Percentiles rank a stretch among this genome's conserved stretches.
These are phyloP conservation scores for Tenthredo distinguenda DNA, from an alignment of 2,888 invertebrate genomes.

Conservation along the genomic window DNA sequence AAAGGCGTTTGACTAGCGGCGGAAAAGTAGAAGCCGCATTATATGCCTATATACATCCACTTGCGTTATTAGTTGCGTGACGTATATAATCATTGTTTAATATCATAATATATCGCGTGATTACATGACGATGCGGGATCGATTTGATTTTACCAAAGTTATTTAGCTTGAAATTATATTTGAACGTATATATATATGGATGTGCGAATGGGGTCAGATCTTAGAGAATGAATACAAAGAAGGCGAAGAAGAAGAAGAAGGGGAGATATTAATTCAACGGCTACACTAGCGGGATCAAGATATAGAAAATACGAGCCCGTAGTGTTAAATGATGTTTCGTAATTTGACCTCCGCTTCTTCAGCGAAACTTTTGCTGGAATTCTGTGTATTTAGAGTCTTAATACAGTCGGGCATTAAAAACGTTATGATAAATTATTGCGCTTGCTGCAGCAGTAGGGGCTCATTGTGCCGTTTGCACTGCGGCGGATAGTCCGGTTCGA, in stretches of 20 bases:
- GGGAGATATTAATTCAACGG: constrained; percentile 1
- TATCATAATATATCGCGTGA: not conserved
- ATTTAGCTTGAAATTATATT: not conserved
- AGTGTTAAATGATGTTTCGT: constrained; percentile 44
- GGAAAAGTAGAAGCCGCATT: not conserved
- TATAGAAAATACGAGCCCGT: not conserved
- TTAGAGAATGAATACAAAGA: not conserved
- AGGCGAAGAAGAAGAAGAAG: not conserved
- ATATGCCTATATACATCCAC: not conserved
- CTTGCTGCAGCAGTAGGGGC: not conserved
- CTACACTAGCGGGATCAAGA: not conserved
- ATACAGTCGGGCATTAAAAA: constrained; percentile 21
- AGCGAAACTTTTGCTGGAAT: constrained; percentile 32
- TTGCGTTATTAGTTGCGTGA: not conserved
- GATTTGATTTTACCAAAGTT: not conserved
- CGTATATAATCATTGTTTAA: constrained; percentile 2
- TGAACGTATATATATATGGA: not conserved
- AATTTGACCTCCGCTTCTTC: constrained; percentile 36
- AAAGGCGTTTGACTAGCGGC: not conserved
- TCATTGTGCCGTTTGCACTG: constrained; percentile 17
- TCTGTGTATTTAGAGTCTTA: not conserved
- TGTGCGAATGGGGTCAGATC: constrained; percentile 20
- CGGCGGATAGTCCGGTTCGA: constrained; percentile 45
- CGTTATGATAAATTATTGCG: constrained; percentile 37
- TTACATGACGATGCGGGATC: not conserved